Evolutionary conservation across 1,140 invertebrate genomes (phyloP).

Genomic region (Pseudobourletiella spinata): DNA sequence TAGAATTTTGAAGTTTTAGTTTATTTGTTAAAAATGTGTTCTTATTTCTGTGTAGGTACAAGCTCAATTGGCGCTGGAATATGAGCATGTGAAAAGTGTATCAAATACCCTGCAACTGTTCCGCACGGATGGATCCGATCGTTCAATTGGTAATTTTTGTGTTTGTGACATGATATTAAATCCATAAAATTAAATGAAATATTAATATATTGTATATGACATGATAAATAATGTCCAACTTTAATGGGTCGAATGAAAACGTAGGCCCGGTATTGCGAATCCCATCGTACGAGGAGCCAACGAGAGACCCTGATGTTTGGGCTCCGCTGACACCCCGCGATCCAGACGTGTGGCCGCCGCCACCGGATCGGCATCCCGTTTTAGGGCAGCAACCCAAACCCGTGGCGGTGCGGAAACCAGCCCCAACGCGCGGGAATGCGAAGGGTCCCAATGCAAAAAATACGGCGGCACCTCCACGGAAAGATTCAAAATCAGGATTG

Average conservation of each 20-base stretch:
- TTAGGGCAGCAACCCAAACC: slow-evolving; percentile 8
- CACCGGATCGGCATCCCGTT: slow-evolving; percentile 44
- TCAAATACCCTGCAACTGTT: slow-evolving; percentile 58
- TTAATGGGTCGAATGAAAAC: too few relatives aligned
- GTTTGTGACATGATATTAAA: too few relatives aligned
- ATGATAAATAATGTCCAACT: too few relatives aligned
- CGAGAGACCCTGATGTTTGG: slow-evolving; percentile 45
- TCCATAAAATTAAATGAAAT: too few relatives aligned
- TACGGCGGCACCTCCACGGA: neutral
- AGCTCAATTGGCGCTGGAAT: slow-evolving; percentile 79
- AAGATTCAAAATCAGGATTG: slow-evolving; percentile 11
- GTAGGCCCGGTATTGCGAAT: slow-evolving; percentile 33
- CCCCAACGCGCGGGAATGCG: neutral
- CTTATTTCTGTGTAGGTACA: slow-evolving; percentile 70
- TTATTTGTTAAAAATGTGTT: too few relatives aligned
- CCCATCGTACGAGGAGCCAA: slow-evolving; percentile 53
- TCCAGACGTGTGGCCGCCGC: slow-evolving; percentile 64
- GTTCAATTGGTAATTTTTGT: slow-evolving; percentile 28
- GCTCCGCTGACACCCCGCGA: slow-evolving; percentile 40
- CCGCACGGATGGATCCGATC: slow-evolving; percentile 47
- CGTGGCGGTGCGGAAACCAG: neutral
- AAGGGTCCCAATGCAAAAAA: slow-evolving; percentile 1
- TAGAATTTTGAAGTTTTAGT: too few relatives aligned
- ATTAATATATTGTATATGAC: too few relatives aligned
- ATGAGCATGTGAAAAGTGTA: slow-evolving; percentile 79